These are phyloP conservation scores for Campopleginae sp. DNA, from an alignment of 2,888 invertebrate species.

Conservation along the genomic window DNA sequence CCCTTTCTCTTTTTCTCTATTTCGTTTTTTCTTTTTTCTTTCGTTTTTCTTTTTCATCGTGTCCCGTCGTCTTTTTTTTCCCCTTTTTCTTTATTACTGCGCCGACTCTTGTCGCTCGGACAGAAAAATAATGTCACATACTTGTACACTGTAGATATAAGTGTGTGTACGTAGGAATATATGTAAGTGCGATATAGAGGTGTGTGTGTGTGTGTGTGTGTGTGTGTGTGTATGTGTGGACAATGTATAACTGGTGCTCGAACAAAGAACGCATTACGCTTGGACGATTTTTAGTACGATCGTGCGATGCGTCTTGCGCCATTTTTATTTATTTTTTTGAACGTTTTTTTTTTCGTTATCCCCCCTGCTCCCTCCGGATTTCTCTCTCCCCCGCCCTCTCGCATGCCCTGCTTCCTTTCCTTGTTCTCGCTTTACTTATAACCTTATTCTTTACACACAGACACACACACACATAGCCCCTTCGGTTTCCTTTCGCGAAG, in stretches of 20 bases:
- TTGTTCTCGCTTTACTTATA: constrained; percentile 10
- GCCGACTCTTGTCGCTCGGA: constrained; percentile 32
- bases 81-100: constrained; percentile 16
- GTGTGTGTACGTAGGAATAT: constrained; percentile 11
- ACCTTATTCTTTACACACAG: constrained; percentile 29
- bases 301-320: constrained; percentile 66
- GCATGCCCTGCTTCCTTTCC: constrained; percentile 30
- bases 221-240: constrained; percentile 34
- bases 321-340: constrained; percentile 39
- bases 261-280: constrained; percentile 68
- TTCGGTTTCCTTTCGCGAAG: constrained; percentile 65
- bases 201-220: constrained; percentile 29
- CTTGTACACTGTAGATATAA: constrained; percentile 10
- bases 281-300: constrained; percentile 67
- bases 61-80: not conserved
- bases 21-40: constrained; percentile 52
- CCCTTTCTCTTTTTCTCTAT: constrained; percentile 14
- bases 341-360: constrained; percentile 31
- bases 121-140: constrained; percentile 56
- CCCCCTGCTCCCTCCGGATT: constrained; percentile 56
- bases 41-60: constrained; percentile 16
- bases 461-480: constrained; percentile 41
- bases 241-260: constrained; percentile 61
- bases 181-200: not conserved
- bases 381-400: constrained; percentile 37